These are phyloP conservation scores for Rosalia funebris DNA, from an alignment of 2,888 invertebrate species.

Conservation along the genomic window DNA sequence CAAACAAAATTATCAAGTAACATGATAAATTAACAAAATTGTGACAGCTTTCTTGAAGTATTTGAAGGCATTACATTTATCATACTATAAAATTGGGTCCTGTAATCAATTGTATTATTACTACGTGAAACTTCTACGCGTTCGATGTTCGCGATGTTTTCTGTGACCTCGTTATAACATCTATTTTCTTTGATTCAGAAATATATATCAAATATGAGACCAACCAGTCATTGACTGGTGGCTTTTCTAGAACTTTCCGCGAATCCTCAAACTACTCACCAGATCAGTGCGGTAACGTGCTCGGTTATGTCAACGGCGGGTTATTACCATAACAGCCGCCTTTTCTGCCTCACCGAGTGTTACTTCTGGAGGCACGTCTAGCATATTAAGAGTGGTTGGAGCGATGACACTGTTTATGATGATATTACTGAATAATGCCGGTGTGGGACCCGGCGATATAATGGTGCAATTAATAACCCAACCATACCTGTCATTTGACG, in stretches of 20 bases:
- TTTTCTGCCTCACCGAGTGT: slow-evolving; percentile 12
- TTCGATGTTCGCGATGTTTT: too few species aligned
- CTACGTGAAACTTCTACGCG: too few species aligned
- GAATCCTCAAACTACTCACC: slow-evolving; percentile 8
- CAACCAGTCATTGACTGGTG: too few species aligned
- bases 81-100: too few species aligned
- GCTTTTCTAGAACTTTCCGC: neutral
- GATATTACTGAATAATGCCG: slow-evolving; percentile 30
- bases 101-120: too few species aligned
- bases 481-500: slow-evolving; percentile 30
- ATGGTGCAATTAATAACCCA: slow-evolving; percentile 31
- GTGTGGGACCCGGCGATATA: slow-evolving; percentile 28
- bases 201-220: too few species aligned
- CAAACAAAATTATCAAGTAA: too few species aligned
- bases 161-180: too few species aligned
- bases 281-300: slow-evolving; percentile 8
- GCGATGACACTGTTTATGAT: slow-evolving; percentile 33
- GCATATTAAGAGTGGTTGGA: slow-evolving; percentile 24
- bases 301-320: slow-evolving; percentile 21
- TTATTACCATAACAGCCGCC: slow-evolving; percentile 29
- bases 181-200: too few species aligned
- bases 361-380: slow-evolving; percentile 15
- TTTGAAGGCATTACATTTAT: too few species aligned
- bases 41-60: too few species aligned
- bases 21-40: too few species aligned